Base-by-base conservation (phyloP, 1,140 invertebrate genomes). In the Drosophila albomicans region DNA sequence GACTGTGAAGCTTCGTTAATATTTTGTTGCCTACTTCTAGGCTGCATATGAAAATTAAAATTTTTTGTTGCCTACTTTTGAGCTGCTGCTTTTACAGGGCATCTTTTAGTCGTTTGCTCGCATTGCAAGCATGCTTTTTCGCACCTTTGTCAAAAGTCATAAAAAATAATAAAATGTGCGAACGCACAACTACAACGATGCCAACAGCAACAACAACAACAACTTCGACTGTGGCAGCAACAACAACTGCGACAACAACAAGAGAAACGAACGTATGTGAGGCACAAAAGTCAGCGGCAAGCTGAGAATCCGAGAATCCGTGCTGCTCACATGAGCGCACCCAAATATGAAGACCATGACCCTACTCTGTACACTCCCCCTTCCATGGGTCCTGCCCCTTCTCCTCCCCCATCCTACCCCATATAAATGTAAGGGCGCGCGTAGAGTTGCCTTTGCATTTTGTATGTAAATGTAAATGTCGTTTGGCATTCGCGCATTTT, bases 131-230 rank as follows among this genome's bases (percentile, higher is more conserved):
- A 76, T 78, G 62, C 63, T 54, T 72, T 87, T 75, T 81, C 74
- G 68, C 79, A 86, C 67, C 73, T 75, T 59, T 58, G 68, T 71
- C 73, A 71, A 72, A 75, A 75, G 79, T 89, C 85, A 88, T 88
- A 88, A 88, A 88, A 88, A 89, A 88, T 88, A 88, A 88, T 88
- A 88, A 88, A 88, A 87, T 87, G 84, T 87, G 85, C 80, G 81
- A 82, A 69, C 70, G 58, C 58, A 69, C 71, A 74, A 54, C 51
- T 32, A 35, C 52, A 72, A 56, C 51, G 63, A 63, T 48, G 52
- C 43, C 48, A 13, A 4, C 51, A 57, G 20, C 20, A 25, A 25
- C 20, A 25, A 41, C 52, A 46, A 43, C 58, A 28, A 3, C 35
- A 32, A 43, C 16, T 13, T 35, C 49, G 5, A 20, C 48, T 56